These are phyloP conservation scores for Acanthaster planci DNA, from an alignment of 35 echinoderm and acorn worm genomes.

Conservation along the genomic window DNA sequence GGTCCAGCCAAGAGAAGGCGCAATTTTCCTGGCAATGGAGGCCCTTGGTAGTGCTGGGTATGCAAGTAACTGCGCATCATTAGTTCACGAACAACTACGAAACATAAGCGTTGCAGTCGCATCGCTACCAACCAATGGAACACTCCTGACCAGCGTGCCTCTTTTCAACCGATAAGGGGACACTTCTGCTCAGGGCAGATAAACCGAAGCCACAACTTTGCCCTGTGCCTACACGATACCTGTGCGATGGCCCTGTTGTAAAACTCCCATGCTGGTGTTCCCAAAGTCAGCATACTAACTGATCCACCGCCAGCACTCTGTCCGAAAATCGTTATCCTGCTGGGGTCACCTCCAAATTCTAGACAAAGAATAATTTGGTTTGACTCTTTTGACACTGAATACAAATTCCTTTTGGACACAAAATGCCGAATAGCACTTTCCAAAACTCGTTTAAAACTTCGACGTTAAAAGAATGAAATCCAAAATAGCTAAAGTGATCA, in stretches of 20 bases:
- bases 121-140: not conserved
- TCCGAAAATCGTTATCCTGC: slow-evolving; percentile 69
- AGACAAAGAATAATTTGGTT: slow-evolving; percentile 19
- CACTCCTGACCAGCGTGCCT: not conserved
- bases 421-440: too few species aligned
- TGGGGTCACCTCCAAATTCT: slow-evolving; percentile 70
- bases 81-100: too few species aligned
- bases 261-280: slow-evolving; percentile 35
- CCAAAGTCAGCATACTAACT: slow-evolving; percentile 44
- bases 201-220: not conserved
- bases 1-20: too few species aligned
- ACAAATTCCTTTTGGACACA: too few species aligned
- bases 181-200: too few species aligned
- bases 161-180: too few species aligned
- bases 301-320: slow-evolving; percentile 72
- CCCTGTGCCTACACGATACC: not conserved
- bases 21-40: not conserved
- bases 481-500: too few species aligned
- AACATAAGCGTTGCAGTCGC: too few species aligned
- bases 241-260: slow-evolving; percentile 39
- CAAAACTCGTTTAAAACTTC: too few species aligned
- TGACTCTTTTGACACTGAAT: too few species aligned
- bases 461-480: too few species aligned
- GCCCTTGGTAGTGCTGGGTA: not conserved
- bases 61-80: not conserved